Evolutionary conservation across 2,888 invertebrate species (phyloP), one percentile per base, ranked within the genome.

Genomic region (Prosapia bicincta): DNA sequence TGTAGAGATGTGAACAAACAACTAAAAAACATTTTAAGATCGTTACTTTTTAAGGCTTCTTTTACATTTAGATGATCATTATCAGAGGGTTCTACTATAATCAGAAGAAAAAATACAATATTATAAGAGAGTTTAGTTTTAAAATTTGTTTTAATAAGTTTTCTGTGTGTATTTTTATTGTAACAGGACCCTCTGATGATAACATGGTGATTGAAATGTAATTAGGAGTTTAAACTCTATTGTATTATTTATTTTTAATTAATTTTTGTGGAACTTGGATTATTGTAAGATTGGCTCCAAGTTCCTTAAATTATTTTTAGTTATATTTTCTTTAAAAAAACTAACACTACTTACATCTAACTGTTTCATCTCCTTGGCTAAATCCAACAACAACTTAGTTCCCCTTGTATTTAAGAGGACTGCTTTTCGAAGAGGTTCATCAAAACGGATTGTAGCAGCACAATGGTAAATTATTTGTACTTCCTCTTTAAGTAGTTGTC

Each of bases 321-420:
- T n/a, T n/a, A n/a, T n/a, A n/a, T n/a, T n/a, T n/a, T n/a, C n/a
- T n/a, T n/a, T n/a, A n/a, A n/a, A n/a, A n/a, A n/a, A n/a, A n/a
- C n/a, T n/a, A n/a, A n/a, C n/a, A n/a, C n/a, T n/a, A n/a, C 54
- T 54, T 54, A 93, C 93, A 85, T 90, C 86, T 68, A 99, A 86
- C 7, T 94, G 89, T 82, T 93, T 93, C 84, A 90, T 88, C 78
- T 86, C 85, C 82, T 91, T 92, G 70, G 93, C 97, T 74, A 99
- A 84, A 10, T 94, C 92, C 76, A 99, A 84, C 88, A 98, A 91
- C 78, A 93, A 89, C 83, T 95, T 93, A 0, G 97, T 97, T 43
- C 97, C 98, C 75, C 96, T 88, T 0, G 97, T 94, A 85, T 99
- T 99, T 85, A 99, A 88, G 74, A 97, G 87, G 7, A 98, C 94